Base-by-base conservation (phyloP, 2,113 vertebrate genomes). In the Psittacara wagleri region DNA sequence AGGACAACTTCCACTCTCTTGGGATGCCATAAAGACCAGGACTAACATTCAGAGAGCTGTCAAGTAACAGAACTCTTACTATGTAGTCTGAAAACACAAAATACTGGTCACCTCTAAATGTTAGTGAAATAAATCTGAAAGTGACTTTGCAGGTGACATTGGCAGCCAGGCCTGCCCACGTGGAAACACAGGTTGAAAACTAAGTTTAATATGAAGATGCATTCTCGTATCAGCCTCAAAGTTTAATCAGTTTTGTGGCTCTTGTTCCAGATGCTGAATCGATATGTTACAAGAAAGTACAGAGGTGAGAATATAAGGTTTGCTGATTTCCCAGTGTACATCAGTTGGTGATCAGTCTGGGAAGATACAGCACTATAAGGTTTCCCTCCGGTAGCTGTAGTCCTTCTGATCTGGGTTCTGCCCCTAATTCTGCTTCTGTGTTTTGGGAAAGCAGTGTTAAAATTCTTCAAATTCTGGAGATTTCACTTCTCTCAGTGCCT, bases 341-440 rank as follows among this genome's bases (percentile, higher is more conserved):
- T 13, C 83, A 64, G 33, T 11, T 54, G n/a, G 4, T 11, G 27
- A 9, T 44, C 44, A 19, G 44, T 7, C 28, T 48, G 8, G 12
- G 16, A 24, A 22, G 7, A 17, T 18, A 14, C n/a, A 29, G 46
- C 0, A 1, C 44, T 55, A 1, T 4, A 41, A 37, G 18, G 4
- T 51, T 88, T 15, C 48, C 24, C 27, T 77, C 64, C 18, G 29
- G 14, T 11, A 88, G 14, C n/a, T 39, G 3, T 1, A 44, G 27
- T 15, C 11, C 48, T 72, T 75, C 31, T 15, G 27, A 46, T 16
- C 22, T 5, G 25, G 4, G 37, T 57, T 89, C 41, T 62, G 28
- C 28, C 23, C 41, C 1, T 6, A 20, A 63, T 74, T 55, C 44
- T 84, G 37, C 43, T 73, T 37, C 39, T 18, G 24, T 18, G 55